These are phyloP conservation scores for Branchipolynoe longqiensis DNA, from an alignment of 2,888 invertebrate genomes.

Conservation along the genomic window DNA sequence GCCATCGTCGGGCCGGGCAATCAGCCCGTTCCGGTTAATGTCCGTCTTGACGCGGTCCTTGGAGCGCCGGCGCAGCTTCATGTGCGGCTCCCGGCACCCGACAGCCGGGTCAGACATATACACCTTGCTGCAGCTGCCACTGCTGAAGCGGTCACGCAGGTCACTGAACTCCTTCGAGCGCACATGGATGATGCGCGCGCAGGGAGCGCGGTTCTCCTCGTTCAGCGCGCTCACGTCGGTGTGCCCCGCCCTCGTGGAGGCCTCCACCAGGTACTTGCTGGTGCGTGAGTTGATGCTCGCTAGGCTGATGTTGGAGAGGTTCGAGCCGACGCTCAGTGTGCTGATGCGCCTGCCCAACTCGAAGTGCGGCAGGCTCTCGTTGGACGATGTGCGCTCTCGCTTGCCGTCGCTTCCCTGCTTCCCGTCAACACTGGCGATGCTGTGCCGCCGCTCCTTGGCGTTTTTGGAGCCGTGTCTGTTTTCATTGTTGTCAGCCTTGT, in stretches of 20 bases:
- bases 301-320: constrained; percentile 70
- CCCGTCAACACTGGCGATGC: constrained; percentile 37
- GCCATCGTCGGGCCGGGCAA: constrained; percentile 29
- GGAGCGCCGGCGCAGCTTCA: constrained; percentile 50
- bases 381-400: background rate
- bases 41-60: constrained; percentile 61
- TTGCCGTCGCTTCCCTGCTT: constrained; percentile 25
- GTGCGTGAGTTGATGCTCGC: constrained; percentile 70
- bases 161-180: constrained; percentile 69
- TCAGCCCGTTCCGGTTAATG: constrained; percentile 64
- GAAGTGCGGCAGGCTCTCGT: constrained; percentile 27
- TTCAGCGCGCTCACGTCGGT: constrained; percentile 68
- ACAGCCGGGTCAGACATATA: constrained; percentile 49
- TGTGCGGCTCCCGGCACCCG: constrained; percentile 33
- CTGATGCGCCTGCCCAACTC: constrained; percentile 63
- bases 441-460: constrained; percentile 50
- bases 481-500: constrained; percentile 47
- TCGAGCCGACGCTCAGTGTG: constrained; percentile 70
- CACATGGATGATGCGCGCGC: constrained; percentile 66
- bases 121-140: no score
- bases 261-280: constrained; percentile 73
- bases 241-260: constrained; percentile 17
- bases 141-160: constrained; percentile 66
- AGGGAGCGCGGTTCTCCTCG: constrained; percentile 67
- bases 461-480: constrained; percentile 5